A percentile compares a stretch with the other conserved stretches of the same genome.
These are phyloP conservation scores for Oenanthe melanoleuca DNA, from an alignment of 2,113 vertebrate genomes.

Conservation along the genomic window DNA sequence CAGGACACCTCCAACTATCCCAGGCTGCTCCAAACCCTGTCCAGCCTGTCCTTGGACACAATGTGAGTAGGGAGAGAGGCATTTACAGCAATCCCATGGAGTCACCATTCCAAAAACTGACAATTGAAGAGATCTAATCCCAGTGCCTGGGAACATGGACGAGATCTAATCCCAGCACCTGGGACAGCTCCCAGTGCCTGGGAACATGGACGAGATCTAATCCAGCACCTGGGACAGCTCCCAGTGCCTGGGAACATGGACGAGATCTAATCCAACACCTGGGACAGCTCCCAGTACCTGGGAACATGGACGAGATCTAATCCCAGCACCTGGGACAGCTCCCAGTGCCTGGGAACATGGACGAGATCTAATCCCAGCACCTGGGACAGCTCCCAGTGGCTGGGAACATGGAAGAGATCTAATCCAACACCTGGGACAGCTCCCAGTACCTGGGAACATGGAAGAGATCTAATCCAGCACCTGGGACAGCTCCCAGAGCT, in stretches of 20 bases:
- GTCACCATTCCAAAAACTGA: neutral
- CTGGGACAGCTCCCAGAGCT: neutral
- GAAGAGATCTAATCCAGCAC: neutral
- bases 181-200: neutral
- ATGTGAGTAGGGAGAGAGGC: fast-evolving
- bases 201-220: too few species aligned
- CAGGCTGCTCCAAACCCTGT: neutral
- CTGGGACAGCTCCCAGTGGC: too few species aligned
- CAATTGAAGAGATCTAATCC: neutral
- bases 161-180: neutral
- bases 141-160: neutral
- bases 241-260: too few species aligned
- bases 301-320: neutral
- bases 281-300: neutral
- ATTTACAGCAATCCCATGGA: neutral
- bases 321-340: neutral
- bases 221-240: too few species aligned
- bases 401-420: too few species aligned
- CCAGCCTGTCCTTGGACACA: neutral
- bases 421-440: too few species aligned
- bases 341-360: neutral
- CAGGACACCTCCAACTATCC: neutral
- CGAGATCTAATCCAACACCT: neutral
- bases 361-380: too few species aligned
- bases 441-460: neutral